Conservation (phyloP, 1,140 invertebrate species). For the Drosophila paulistorum region DNA sequence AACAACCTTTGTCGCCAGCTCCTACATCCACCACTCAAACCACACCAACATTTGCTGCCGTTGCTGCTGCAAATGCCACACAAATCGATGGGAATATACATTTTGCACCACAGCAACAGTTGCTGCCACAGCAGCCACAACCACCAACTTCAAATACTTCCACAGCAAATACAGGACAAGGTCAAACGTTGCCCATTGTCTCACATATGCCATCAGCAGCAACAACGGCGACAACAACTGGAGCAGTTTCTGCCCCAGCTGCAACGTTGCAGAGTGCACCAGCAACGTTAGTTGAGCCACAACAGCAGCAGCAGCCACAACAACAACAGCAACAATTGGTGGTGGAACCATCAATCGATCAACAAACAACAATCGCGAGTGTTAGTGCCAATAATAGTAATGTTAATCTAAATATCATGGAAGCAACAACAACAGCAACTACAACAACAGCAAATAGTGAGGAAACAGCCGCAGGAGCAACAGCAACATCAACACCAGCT, state of each 20-base stretch:
- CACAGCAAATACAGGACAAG: conserved; percentile 44
- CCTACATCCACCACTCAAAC: conserved; percentile 49
- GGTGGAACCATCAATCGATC: conserved; percentile 41
- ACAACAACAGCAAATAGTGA: conserved; percentile 14
- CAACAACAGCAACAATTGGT: conserved; percentile 37
- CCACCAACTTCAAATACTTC: conserved; percentile 59
- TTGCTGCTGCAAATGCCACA: conserved; percentile 61
- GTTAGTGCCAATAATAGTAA: conserved; percentile 78
- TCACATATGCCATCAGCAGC: conserved; percentile 61
- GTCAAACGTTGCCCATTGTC: conserved; percentile 74
- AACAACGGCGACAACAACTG: conserved; percentile 29
- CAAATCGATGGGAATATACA: conserved; percentile 58
- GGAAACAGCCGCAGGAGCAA: conserved; percentile 30
- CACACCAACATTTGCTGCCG: conserved; percentile 58
- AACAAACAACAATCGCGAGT: conserved; percentile 68
- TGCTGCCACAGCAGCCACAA: conserved; percentile 45
- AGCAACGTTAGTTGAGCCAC: conserved; percentile 72
- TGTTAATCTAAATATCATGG: conserved; percentile 62
- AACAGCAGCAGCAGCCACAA: conserved; percentile 21
- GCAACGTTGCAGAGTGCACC: conserved; percentile 69
- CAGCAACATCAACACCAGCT: conserved; percentile 32
- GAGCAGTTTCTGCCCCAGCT: conserved; percentile 27
- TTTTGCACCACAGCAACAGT: conserved; percentile 34
- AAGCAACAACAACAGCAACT: conserved; percentile 33
- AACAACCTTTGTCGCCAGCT: conserved; percentile 57